A percentile compares a stretch with the other conserved stretches of the same genome.
These are phyloP conservation scores for Pentalonia nigronervosa DNA, from an alignment of 1,140 invertebrate genomes.

Conservation along the genomic window DNA sequence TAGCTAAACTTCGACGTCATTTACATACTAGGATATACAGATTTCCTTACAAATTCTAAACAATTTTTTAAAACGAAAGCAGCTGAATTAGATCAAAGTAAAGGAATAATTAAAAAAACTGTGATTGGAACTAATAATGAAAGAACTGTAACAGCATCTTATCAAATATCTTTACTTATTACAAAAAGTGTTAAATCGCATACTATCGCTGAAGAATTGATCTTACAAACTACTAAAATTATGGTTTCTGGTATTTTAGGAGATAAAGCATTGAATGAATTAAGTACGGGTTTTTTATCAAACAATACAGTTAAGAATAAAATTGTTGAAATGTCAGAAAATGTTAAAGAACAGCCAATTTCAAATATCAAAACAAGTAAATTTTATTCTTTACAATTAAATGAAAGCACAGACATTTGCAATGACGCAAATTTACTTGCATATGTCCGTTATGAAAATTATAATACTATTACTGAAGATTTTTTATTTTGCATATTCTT, in stretches of 20 bases:
- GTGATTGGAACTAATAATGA: not conserved
- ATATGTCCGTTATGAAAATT: slow-evolving; percentile 62
- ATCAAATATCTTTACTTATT: slow-evolving; percentile 18
- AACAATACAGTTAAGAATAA: slow-evolving; percentile 8
- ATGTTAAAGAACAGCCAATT: slow-evolving; percentile 62
- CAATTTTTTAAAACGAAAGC: not conserved
- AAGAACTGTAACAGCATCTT: slow-evolving; percentile 29
- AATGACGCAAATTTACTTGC: slow-evolving; percentile 64
- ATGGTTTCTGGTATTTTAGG: slow-evolving; percentile 17
- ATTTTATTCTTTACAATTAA: slow-evolving; percentile 63
- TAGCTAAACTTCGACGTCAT: too few relatives aligned
- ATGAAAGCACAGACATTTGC: slow-evolving; percentile 64
- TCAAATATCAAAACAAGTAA: slow-evolving; percentile 63
- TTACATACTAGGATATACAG: too few relatives aligned
- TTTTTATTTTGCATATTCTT: not conserved
- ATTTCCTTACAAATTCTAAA: not conserved
- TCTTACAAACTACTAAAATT: slow-evolving; percentile 62
- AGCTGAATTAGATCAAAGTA: not conserved
- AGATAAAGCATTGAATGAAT: slow-evolving; percentile 58
- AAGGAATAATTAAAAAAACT: slow-evolving; percentile 25
- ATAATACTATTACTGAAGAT: slow-evolving; percentile 8
- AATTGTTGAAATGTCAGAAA: slow-evolving; percentile 47
- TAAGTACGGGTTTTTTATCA: slow-evolving; percentile 59
- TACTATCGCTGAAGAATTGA: slow-evolving; percentile 63
- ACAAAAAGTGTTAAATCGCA: slow-evolving; percentile 63